These are phyloP conservation scores for Argynnis bischoffii DNA, from an alignment of 2,888 invertebrate species.

Conservation along the genomic window DNA sequence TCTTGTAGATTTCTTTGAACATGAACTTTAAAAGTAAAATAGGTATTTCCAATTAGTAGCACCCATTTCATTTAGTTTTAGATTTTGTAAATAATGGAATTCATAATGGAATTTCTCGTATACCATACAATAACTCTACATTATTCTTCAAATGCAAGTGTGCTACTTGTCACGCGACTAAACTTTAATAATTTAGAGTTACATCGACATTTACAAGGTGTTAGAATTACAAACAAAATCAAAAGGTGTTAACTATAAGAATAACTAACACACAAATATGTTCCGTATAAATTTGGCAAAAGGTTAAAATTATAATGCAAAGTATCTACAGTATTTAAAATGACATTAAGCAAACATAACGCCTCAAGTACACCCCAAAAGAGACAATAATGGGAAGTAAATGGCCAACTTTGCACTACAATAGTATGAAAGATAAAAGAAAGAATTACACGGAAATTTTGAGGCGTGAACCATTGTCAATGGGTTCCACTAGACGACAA, in stretches of 20 bases:
- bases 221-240: conserved; percentile 1
- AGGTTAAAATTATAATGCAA: conserved; percentile 3
- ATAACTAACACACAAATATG: neutral
- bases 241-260: conserved; percentile 9
- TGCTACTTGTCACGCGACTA: conserved; percentile 67
- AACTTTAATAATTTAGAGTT: conserved; percentile 66
- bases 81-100: neutral
- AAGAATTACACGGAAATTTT: conserved; percentile 79
- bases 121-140: conserved; percentile 1
- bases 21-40: too few relatives aligned
- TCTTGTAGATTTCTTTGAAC: too few relatives aligned
- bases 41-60: too few relatives aligned
- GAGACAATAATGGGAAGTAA: conserved; percentile 75
- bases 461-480: conserved; percentile 72
- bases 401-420: conserved; percentile 74
- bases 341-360: conserved; percentile 58
- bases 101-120: neutral
- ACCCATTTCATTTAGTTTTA: too few relatives aligned
- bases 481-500: conserved; percentile 72
- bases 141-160: conserved; percentile 17
- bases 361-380: conserved; percentile 62
- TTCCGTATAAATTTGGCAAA: conserved; percentile 1
- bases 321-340: conserved; percentile 9
- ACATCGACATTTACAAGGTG: conserved; percentile 18
- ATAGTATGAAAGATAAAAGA: conserved; percentile 71